Base-by-base conservation (phyloP, 1,140 invertebrate species). In the Wiebesia pumilae region DNA sequence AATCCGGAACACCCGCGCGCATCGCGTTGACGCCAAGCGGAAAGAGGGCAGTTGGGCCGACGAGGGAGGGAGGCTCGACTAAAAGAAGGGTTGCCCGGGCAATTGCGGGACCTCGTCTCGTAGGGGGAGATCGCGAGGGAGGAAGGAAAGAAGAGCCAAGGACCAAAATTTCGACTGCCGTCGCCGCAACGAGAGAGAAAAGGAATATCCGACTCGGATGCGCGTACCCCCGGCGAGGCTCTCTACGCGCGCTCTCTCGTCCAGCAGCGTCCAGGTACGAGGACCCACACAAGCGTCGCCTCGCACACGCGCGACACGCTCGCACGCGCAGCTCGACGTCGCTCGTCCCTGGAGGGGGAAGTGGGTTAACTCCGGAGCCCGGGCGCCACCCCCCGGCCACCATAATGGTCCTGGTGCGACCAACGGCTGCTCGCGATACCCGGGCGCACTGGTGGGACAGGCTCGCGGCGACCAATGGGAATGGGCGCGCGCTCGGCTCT, bases 381-480 rank as follows among this genome's bases (percentile, higher is more conserved):
- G 21, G 0, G 1, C 35, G 3, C 88, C 90, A 85, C 91, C 92
- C 65, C 21, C 27, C 40, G 85, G 91, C 90, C 88, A 93, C 93
- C 93, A 93, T 94, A 93, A 93, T 94, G 93, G 92, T 90, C 90
- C 91, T 88, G 83, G 71, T 38, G 21, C 16, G 27, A n/a, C 92
- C 89, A 94, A 93, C 92, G 19, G 73, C 16, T 16, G 7, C 43
- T 12, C 24, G 33, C 24, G 40, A n/a, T n/a, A 0, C 9, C 21
- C 10, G 10, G 30, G 19, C 43, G 30, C 30, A 12, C 30, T 35
- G 69, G 81, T 38, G 47, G 69, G 81, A 40, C 35, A 75, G 47
- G 30, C 58, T 65, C 58, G 1, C 27, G 35, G 0, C 30, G 19
- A 51, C 83, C 73, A 84, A 84, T 78, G 0, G 24, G 0, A 3